Percentiles rank a stretch among this genome's conserved stretches.
Evolutionary conservation across 2,113 vertebrate species (phyloP).

Genomic region (Crypturellus undulatus): DNA sequence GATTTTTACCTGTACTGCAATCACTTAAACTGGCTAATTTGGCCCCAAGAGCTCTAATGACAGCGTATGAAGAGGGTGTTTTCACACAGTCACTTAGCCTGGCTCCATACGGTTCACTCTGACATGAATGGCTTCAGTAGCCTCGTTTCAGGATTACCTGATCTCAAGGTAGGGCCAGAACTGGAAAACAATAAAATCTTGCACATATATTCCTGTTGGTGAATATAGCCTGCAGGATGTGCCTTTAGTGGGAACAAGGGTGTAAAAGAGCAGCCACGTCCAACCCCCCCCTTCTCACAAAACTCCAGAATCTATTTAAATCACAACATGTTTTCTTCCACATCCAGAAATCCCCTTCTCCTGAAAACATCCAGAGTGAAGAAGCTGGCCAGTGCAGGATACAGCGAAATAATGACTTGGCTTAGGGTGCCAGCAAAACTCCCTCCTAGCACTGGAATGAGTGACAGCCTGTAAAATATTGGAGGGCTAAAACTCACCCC

Average conservation of each 20-base stretch:
- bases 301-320: not conserved
- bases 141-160: not conserved
- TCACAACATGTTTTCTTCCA: not conserved
- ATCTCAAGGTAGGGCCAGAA: too few relatives aligned
- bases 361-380: not conserved
- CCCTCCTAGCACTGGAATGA: not conserved
- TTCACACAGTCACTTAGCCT: too few relatives aligned
- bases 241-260: too few relatives aligned
- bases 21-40: too few relatives aligned
- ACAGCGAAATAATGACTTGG: not conserved
- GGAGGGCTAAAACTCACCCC: not conserved
- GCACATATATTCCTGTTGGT: too few relatives aligned
- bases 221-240: too few relatives aligned
- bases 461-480: not conserved
- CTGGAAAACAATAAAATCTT: too few relatives aligned
- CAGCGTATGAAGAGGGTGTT: too few relatives aligned
- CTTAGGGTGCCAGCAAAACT: not conserved
- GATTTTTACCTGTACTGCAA: too few relatives aligned
- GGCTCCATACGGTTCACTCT: too few relatives aligned
- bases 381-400: not conserved
- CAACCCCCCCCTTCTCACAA: accelerated
- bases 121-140: too few relatives aligned
- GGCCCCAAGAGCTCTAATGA: too few relatives aligned
- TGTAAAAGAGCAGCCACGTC: not conserved
- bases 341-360: not conserved